Evolutionary conservation across 2,888 invertebrate species (phyloP).

Genomic region (Acanthoscelides obtectus): DNA sequence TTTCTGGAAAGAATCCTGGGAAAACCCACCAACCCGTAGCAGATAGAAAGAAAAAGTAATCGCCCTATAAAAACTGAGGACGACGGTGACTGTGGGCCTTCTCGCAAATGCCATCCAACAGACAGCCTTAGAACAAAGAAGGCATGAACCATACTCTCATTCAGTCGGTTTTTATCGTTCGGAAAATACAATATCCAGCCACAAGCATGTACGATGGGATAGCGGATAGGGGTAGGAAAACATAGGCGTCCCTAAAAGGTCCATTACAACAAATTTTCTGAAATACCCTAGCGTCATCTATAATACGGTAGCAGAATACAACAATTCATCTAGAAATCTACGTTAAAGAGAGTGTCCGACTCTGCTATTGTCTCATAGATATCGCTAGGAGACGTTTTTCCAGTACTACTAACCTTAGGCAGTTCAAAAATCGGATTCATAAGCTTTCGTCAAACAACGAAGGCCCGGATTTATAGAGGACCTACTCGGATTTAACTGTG

Average conservation of each 20-base stretch:
- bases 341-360: too few species aligned
- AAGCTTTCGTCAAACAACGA: too few species aligned
- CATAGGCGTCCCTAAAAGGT: not conserved
- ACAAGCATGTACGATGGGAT: not conserved
- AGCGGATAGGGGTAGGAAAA: not conserved
- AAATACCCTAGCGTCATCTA: too few species aligned
- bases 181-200: not conserved
- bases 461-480: too few species aligned
- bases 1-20: not conserved
- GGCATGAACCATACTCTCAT: not conserved
- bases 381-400: too few species aligned
- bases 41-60: not conserved
- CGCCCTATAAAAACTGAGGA: not conserved
- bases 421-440: too few species aligned
- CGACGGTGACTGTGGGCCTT: not conserved
- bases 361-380: too few species aligned
- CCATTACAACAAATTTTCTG: too few species aligned
- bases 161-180: not conserved
- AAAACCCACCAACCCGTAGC: not conserved
- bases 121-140: not conserved
- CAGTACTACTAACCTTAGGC: too few species aligned
- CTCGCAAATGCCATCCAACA: not conserved
- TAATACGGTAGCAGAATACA: too few species aligned
- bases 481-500: too few species aligned
- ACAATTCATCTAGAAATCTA: too few species aligned